Percentiles rank a stretch among this genome's conserved stretches.
Evolutionary conservation across 2,888 invertebrate genomes (phyloP).

Genomic region (Chouioia cunea): DNA sequence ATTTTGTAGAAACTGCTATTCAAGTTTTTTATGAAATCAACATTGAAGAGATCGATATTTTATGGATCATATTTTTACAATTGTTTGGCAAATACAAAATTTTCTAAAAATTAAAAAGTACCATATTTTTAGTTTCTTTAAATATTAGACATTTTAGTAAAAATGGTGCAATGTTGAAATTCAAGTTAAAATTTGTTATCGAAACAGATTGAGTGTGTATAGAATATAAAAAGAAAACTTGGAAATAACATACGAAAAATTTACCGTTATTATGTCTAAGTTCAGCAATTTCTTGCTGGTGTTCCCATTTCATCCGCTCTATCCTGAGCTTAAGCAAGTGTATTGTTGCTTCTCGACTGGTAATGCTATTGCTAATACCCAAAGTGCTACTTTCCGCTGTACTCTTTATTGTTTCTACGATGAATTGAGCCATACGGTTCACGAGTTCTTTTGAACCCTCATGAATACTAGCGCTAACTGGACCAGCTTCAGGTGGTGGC

Average conservation of each 20-base stretch:
- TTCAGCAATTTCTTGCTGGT: constrained; percentile 81
- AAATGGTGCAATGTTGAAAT: not conserved
- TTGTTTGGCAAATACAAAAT: no score
- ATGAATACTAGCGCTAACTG: constrained; percentile 60
- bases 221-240: not conserved
- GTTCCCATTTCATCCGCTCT: constrained; percentile 79
- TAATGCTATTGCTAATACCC: constrained; percentile 49
- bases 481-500: constrained; percentile 64
- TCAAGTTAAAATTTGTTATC: constrained; percentile 1
- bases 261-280: constrained; percentile 79
- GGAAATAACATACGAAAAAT: constrained; percentile 29
- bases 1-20: no score
- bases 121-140: no score
- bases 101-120: no score
- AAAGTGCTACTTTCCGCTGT: constrained; percentile 48
- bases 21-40: no score
- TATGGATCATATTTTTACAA: no score
- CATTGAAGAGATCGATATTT: no score
- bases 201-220: not conserved
- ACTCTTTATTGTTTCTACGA: constrained; percentile 61
- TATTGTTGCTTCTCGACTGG: constrained; percentile 73
- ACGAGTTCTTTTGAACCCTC: constrained; percentile 60
- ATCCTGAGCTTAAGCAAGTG: constrained; percentile 76
- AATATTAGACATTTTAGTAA: no score
- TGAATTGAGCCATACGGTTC: constrained; percentile 61